Base-by-base conservation (phyloP, 2,888 invertebrate genomes). In the Andrena fulva region DNA sequence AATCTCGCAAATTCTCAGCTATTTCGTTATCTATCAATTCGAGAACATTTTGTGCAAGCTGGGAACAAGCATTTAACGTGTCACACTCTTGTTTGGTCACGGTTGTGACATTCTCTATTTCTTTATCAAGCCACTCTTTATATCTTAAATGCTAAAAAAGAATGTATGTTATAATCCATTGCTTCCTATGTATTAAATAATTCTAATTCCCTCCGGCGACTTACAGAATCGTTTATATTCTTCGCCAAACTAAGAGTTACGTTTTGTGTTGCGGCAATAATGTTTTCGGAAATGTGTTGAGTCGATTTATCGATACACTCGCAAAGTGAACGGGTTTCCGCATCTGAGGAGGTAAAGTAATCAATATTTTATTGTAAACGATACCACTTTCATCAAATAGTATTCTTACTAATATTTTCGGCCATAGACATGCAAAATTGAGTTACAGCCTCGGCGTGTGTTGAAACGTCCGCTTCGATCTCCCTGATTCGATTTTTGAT, bases 361-460 rank as follows among this genome's bases (percentile, higher is more conserved):
- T 68, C 48, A 20, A 27, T 60, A 35, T 7, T 67, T 48, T 31
- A 35, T 54, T 33, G 1, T 0, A 69, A 72, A 42, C 8, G 56
- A 12, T n/a, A 20, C 12, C 50, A 12, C 24, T 24, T 35, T 10
- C 12, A 20, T 20, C 27, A 8, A 48, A 48, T 10, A 52, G 10
- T 50, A 8, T 54, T 62, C 64, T 82, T 79, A 82, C 87, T 69
- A 60, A 81, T 71, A 33, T 77, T n/a, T 66, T 90, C 82, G 71
- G 92, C 92, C 62, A 91, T 84, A 20, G 88, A 84, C 48, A 87
- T 74, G 77, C 87, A 92, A 85, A 92, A 94, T 60, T 91, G 85
- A 33, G 89, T 79, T 33, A 92, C 76, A 76, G 90, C 89, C 42
- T 91, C 87, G 1, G 90, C 89, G 73, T 91, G 85, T 16, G 66